phyloP scores from a whole-genome alignment of 2,113 vertebrate species.

The Odocoileus hemionus region DNA sequence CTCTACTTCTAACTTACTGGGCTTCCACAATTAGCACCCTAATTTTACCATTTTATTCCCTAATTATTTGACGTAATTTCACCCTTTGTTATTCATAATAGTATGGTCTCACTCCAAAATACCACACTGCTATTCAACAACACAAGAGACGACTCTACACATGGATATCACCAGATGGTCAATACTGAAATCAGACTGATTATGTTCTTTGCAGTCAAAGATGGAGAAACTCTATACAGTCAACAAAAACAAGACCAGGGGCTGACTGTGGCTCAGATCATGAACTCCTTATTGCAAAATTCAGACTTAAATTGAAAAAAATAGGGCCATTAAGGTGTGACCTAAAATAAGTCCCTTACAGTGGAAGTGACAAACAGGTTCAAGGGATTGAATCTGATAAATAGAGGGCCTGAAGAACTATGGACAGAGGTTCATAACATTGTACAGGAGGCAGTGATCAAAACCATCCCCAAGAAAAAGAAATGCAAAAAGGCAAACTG shows the following conservation, averaged over 20 bases:
- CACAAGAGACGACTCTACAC: not conserved
- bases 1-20: not conserved
- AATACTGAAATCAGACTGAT: not conserved
- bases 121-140: not conserved
- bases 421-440: not conserved
- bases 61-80: not conserved
- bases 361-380: not conserved
- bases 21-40: not conserved
- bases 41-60: not conserved
- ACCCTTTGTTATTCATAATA: not conserved
- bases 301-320: not conserved
- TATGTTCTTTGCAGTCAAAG: not conserved
- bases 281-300: not conserved
- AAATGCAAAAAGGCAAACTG: not conserved
- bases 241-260: not conserved
- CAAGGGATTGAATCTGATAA: not conserved
- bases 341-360: not conserved
- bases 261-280: not conserved
- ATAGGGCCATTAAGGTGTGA: not conserved
- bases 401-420: not conserved
- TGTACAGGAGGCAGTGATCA: not conserved
- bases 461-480: not conserved
- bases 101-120: not conserved
- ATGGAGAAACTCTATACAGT: not conserved
- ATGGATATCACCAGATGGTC: not conserved